phyloP scores from a whole-genome alignment of 2,113 vertebrate species.

The Gavialis gangeticus region DNA sequence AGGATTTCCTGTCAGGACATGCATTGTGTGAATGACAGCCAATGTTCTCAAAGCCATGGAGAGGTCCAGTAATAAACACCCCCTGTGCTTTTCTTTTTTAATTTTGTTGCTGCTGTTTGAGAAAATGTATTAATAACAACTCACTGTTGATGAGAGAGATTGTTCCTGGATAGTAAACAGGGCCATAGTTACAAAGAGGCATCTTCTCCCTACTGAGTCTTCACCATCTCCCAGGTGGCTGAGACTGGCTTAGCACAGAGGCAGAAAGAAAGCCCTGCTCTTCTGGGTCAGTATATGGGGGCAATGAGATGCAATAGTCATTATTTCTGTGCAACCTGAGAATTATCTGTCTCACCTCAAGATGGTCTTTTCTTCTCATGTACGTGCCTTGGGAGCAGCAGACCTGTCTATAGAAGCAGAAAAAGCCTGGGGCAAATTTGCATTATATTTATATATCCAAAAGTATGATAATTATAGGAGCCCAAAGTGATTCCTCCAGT shows the following conservation, averaged over 20 bases:
- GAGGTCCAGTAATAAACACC: not conserved
- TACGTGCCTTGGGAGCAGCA: not conserved
- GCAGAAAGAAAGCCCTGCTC: not conserved
- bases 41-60: not conserved
- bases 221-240: not conserved
- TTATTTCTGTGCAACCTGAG: not conserved
- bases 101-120: not conserved
- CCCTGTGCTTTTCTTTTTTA: not conserved
- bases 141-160: not conserved
- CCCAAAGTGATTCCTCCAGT: not conserved
- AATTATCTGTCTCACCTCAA: not conserved
- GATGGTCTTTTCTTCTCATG: not conserved
- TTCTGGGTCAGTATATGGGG: not conserved
- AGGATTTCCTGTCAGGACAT: not conserved
- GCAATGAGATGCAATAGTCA: fast-evolving
- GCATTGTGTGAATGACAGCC: not conserved
- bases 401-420: not conserved
- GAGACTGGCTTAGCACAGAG: fast-evolving
- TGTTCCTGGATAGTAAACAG: not conserved
- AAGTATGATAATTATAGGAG: not conserved
- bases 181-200: not conserved
- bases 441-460: not conserved
- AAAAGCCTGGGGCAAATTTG: not conserved
- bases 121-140: not conserved
- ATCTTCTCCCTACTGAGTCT: not conserved